A percentile compares a stretch with the other conserved stretches of the same genome.
Evolutionary conservation across 2,113 vertebrate species (phyloP).

Genomic region (Rostratula benghalensis): DNA sequence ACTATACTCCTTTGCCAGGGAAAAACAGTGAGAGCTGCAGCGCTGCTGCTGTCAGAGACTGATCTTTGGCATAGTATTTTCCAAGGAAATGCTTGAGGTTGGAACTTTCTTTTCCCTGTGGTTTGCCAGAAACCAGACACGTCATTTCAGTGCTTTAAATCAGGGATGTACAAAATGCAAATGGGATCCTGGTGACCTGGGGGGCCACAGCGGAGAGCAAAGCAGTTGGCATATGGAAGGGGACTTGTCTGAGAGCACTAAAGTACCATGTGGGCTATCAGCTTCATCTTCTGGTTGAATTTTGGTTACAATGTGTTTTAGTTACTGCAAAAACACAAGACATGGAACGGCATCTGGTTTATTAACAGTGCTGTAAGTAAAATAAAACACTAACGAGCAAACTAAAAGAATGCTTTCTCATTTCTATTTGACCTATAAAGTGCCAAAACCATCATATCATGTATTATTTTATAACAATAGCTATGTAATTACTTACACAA

Average conservation of each 20-base stretch:
- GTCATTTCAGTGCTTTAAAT: not conserved
- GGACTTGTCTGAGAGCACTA: not conserved
- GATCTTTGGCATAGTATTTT: not conserved
- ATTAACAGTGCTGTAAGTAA: not conserved
- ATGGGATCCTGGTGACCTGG: not conserved
- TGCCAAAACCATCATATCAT: not conserved
- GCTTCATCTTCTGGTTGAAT: not conserved
- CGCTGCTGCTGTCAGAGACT: not conserved
- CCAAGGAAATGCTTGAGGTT: constrained; percentile 37
- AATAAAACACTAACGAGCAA: not conserved
- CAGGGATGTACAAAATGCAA: not conserved
- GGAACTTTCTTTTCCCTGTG: not conserved
- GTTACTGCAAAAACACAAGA: not conserved
- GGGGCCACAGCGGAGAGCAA: not conserved
- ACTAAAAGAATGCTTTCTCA: not conserved
- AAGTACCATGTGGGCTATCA: not conserved
- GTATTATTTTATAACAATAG: not conserved
- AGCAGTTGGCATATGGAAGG: not conserved
- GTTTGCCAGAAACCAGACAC: constrained; percentile 1
- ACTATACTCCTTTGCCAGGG: not conserved
- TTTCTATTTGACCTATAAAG: not conserved
- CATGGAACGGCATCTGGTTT: not conserved
- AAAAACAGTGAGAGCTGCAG: not conserved
- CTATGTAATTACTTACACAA: not conserved
- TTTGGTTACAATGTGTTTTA: not conserved